Conservation (phyloP, 1,140 invertebrate species). For the Magallana angulata region DNA sequence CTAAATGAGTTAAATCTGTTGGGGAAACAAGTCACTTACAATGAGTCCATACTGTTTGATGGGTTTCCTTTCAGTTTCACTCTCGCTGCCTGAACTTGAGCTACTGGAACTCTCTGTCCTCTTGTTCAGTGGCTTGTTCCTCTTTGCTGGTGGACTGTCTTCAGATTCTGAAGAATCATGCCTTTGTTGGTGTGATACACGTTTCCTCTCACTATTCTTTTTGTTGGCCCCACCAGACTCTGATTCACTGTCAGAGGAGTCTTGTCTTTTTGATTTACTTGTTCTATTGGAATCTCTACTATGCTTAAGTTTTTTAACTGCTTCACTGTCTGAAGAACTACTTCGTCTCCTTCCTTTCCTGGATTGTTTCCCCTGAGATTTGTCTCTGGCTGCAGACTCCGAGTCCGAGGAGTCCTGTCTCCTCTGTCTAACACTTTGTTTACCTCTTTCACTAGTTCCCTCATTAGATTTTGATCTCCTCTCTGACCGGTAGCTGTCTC, state of each 20-base stretch:
- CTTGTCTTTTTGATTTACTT: conserved; percentile 8
- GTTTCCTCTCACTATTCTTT: neutral
- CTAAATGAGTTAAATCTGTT: too few species aligned
- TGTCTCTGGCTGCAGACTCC: neutral
- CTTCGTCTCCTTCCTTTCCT: neutral
- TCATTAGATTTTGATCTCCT: neutral
- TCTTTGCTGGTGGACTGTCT: neutral
- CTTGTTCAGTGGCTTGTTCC: neutral
- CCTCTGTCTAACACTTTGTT: neutral
- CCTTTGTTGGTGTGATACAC: neutral
- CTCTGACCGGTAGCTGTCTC: neutral
- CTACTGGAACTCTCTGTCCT: conserved; percentile 9
- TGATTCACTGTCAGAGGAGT: conserved; percentile 25
- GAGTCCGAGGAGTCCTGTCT: neutral
- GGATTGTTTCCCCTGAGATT: neutral
- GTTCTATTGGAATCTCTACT: neutral
- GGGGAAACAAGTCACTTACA: conserved; percentile 40
- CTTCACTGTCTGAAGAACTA: neutral
- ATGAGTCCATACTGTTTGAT: conserved; percentile 55
- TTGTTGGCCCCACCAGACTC: conserved; percentile 41
- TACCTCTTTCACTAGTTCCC: neutral
- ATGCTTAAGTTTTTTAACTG: neutral
- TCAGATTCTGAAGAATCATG: neutral
- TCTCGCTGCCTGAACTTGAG: conserved; percentile 1
- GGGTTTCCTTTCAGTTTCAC: conserved; percentile 18